Percentiles rank a stretch among this genome's conserved stretches.
These are phyloP conservation scores for Axis porcinus DNA, from an alignment of 2,113 vertebrate genomes.

Conservation along the genomic window DNA sequence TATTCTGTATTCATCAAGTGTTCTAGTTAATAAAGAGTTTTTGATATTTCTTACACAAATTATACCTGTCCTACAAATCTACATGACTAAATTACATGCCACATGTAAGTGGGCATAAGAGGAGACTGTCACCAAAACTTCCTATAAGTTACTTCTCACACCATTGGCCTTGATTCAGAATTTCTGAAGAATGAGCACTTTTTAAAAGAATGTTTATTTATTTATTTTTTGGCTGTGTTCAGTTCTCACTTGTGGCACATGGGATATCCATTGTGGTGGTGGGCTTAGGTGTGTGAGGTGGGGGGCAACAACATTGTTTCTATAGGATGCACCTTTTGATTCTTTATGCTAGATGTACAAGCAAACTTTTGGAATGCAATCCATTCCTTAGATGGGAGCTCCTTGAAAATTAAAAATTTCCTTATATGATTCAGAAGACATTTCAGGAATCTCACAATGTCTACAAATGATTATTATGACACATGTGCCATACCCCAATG, in stretches of 20 bases:
- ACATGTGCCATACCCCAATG: neutral
- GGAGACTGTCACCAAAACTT: neutral
- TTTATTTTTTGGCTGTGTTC: neutral
- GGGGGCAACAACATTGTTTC: neutral
- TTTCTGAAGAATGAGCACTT: neutral
- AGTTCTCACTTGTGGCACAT: neutral
- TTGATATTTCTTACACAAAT: neutral
- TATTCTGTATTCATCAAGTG: constrained; percentile 15
- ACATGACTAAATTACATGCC: neutral
- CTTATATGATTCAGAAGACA: neutral
- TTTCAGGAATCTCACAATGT: constrained; percentile 12
- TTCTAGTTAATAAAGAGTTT: neutral
- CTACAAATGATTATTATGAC: neutral
- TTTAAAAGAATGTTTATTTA: neutral
- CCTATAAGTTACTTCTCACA: neutral
- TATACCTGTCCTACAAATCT: neutral
- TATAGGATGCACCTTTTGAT: neutral
- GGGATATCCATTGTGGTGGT: neutral
- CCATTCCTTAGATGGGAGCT: neutral
- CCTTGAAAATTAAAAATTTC: constrained; percentile 34
- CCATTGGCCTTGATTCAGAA: neutral
- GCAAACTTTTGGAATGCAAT: neutral
- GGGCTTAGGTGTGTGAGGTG: neutral
- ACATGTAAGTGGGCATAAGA: neutral
- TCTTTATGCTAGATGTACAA: neutral